These are phyloP conservation scores for Volucella inanis DNA, from an alignment of 2,888 invertebrate species.

Conservation along the genomic window DNA sequence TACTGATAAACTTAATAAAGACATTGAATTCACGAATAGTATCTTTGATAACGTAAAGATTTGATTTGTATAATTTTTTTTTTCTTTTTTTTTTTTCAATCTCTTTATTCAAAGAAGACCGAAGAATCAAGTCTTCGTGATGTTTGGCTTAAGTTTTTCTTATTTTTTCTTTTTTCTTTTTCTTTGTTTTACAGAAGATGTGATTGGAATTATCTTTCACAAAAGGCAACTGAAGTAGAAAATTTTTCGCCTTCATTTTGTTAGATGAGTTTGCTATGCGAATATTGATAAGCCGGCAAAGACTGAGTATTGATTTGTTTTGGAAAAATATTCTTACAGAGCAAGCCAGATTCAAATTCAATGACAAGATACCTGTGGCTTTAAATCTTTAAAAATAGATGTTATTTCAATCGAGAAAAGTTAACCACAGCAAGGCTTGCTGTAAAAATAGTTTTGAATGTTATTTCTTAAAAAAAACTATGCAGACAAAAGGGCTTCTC, in stretches of 20 bases:
- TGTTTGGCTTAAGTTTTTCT: constrained; percentile 31
- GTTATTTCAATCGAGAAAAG: too few species aligned
- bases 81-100: constrained; percentile 17
- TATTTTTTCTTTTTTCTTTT: too few species aligned
- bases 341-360: neutral
- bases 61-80: constrained; percentile 48
- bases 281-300: constrained; percentile 30
- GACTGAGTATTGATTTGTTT: constrained; percentile 13
- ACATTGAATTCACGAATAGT: constrained; percentile 23
- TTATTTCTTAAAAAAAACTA: too few species aligned
- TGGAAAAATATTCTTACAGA: neutral
- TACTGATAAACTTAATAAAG: constrained; percentile 51
- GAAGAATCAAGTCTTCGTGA: neutral
- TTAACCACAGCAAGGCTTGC: too few species aligned
- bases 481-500: too few species aligned
- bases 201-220: constrained; percentile 48
- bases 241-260: constrained; percentile 30
- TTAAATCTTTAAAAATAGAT: neutral
- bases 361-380: neutral
- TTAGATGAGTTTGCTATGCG: constrained; percentile 46
- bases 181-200: constrained; percentile 3
- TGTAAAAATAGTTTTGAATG: too few species aligned
- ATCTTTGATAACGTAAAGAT: constrained; percentile 35
- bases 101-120: neutral
- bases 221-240: constrained; percentile 34